Percentiles rank a stretch among this genome's conserved stretches.
These are phyloP conservation scores for Hyles lineata DNA, from an alignment of 2,888 invertebrate genomes.

Conservation along the genomic window DNA sequence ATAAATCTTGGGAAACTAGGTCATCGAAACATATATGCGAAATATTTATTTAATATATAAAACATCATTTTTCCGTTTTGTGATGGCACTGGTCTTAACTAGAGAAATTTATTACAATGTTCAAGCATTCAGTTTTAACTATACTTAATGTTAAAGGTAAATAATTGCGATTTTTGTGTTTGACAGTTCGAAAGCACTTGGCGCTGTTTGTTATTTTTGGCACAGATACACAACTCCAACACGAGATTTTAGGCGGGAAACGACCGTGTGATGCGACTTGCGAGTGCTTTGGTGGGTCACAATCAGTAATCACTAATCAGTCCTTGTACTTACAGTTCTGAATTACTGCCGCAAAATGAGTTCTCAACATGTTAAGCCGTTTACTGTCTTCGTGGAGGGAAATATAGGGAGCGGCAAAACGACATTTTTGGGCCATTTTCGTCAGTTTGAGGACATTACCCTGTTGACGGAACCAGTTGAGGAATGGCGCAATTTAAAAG, in stretches of 20 bases:
- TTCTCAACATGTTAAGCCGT: constrained; percentile 83
- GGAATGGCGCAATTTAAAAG: constrained; percentile 92
- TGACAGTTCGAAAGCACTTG: constrained; percentile 56
- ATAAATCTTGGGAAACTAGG: not conserved
- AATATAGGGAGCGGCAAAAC: constrained; percentile 97
- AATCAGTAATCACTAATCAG: constrained; percentile 15
- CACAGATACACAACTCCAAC: not conserved
- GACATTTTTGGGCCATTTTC: constrained; percentile 92
- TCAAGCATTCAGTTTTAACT: constrained; percentile 36
- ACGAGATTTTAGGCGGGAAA: constrained; percentile 68
- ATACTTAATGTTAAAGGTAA: constrained; percentile 59
- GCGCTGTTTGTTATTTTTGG: constrained; percentile 63
- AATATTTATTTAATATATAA: not conserved
- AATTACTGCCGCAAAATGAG: constrained; percentile 61
- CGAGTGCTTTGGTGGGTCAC: constrained; percentile 25
- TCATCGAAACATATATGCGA: not conserved
- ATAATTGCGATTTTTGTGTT: constrained; percentile 47
- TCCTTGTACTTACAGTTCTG: constrained; percentile 45
- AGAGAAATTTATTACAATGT: constrained; percentile 44
- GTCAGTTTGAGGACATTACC: constrained; percentile 88
- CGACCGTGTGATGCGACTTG: not conserved
- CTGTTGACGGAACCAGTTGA: constrained; percentile 91
- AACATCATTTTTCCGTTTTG: not conserved
- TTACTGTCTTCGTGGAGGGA: constrained; percentile 94
- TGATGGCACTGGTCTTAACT: not conserved